Conservation (phyloP, 2,888 invertebrate genomes). For the Ormyrus pomaceus region DNA sequence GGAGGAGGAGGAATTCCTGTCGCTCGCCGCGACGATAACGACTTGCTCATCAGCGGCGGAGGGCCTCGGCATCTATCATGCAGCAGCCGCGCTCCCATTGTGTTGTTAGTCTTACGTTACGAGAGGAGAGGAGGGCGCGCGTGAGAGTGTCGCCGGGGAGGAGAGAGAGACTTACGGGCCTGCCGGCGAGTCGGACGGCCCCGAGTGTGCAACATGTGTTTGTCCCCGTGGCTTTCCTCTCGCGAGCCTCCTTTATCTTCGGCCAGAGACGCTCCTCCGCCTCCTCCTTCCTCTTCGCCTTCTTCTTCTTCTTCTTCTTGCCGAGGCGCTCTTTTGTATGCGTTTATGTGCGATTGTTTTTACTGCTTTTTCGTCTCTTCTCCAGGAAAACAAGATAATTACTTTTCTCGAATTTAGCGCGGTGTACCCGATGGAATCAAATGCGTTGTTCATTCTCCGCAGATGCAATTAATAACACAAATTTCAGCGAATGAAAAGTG, state of each 20-base stretch:
- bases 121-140: conserved; percentile 58
- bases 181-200: conserved; percentile 25
- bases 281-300: background rate
- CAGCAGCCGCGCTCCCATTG: conserved; percentile 73
- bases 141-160: background rate
- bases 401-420: too few species aligned
- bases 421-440: too few species aligned
- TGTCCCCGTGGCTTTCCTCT: conserved; percentile 64
- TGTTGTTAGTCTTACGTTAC: conserved; percentile 74
- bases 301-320: background rate
- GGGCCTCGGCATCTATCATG: conserved; percentile 64
- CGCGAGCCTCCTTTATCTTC: conserved; percentile 39
- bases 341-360: too few species aligned
- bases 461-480: too few species aligned
- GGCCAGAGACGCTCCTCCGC: background rate
- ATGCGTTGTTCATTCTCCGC: too few species aligned
- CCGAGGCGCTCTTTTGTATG: too few species aligned
- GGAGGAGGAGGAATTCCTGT: conserved; percentile 45
- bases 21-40: conserved; percentile 55
- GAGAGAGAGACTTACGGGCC: conserved; percentile 41
- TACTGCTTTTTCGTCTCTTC: too few species aligned
- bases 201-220: conserved; percentile 74
- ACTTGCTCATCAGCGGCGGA: background rate
- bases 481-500: too few species aligned
- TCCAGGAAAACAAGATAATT: too few species aligned